Conservation (phyloP, 64 coral and sea anemone species). For the Pocillopora damicornis region DNA sequence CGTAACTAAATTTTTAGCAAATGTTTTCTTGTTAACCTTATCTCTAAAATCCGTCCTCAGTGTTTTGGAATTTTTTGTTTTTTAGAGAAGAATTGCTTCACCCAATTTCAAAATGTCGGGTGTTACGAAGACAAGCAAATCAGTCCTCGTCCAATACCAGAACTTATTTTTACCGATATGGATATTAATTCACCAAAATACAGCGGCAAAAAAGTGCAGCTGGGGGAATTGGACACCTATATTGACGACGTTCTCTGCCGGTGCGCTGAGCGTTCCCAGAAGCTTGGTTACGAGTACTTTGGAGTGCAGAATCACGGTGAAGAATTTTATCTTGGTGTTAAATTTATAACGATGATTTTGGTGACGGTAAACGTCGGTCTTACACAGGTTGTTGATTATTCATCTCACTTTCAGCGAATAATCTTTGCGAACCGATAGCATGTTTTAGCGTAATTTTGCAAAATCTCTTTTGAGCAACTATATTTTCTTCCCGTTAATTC, state of each 20-base stretch:
- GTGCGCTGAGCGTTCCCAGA: slow-evolving; percentile 15
- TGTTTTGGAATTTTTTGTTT: not conserved
- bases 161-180: slow-evolving; percentile 28
- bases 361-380: too few relatives aligned
- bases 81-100: slow-evolving; percentile 2
- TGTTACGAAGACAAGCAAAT: slow-evolving; percentile 31
- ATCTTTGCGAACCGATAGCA: too few relatives aligned
- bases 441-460: too few relatives aligned
- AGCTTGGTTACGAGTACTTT: slow-evolving; percentile 13
- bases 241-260: slow-evolving; percentile 30
- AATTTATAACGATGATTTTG: too few relatives aligned
- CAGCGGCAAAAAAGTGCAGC: slow-evolving; percentile 9
- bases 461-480: too few relatives aligned
- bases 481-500: too few relatives aligned
- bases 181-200: not conserved
- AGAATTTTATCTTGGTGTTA: not conserved
- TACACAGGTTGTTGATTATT: too few relatives aligned
- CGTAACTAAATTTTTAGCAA: too few relatives aligned
- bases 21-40: not conserved
- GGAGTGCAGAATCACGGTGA: slow-evolving; percentile 46
- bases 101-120: slow-evolving; percentile 29
- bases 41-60: not conserved
- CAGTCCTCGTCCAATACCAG: slow-evolving; percentile 16
- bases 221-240: slow-evolving; percentile 24
- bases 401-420: too few relatives aligned